A percentile compares a stretch with the other conserved stretches of the same genome.
phyloP scores from a whole-genome alignment of 2,113 vertebrate species.

The Nesogale talazaci region DNA sequence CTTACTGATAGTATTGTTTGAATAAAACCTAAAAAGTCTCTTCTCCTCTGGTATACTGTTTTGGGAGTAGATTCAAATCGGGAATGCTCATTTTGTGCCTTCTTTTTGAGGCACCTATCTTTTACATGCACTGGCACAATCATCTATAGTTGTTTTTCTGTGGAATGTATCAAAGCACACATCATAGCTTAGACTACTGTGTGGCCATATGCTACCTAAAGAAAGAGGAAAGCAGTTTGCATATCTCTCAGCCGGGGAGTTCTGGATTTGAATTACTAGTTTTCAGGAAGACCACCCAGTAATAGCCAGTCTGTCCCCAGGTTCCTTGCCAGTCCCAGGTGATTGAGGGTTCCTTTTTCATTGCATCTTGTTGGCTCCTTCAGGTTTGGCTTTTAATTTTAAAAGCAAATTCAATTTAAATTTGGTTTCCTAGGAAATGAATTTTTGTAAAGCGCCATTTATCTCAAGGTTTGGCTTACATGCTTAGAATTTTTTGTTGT shows the following conservation, averaged over 20 bases:
- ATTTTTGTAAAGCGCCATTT: neutral
- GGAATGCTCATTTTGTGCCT: neutral
- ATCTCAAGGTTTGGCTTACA: neutral
- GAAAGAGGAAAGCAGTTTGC: slow-evolving; percentile 5
- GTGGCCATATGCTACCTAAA: slow-evolving; percentile 43
- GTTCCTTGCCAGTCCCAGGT: slow-evolving; percentile 39
- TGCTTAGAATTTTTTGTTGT: neutral
- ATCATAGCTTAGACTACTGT: neutral
- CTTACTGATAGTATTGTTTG: neutral
- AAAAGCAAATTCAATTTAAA: neutral
- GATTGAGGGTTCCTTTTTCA: neutral
- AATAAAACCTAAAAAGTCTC: neutral
- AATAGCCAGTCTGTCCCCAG: slow-evolving; percentile 38
- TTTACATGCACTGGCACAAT: neutral
- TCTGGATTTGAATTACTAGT: slow-evolving; percentile 10
- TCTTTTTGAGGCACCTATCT: neutral
- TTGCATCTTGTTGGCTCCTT: neutral
- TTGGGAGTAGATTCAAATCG: neutral
- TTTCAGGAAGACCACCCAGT: neutral
- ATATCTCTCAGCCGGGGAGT: neutral
- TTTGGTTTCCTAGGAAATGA: neutral
- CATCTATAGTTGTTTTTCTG: neutral
- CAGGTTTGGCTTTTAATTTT: neutral
- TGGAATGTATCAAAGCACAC: neutral
- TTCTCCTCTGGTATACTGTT: neutral